Base-by-base conservation (phyloP, 1,140 invertebrate genomes). In the Drosophila novamexicana region DNA sequence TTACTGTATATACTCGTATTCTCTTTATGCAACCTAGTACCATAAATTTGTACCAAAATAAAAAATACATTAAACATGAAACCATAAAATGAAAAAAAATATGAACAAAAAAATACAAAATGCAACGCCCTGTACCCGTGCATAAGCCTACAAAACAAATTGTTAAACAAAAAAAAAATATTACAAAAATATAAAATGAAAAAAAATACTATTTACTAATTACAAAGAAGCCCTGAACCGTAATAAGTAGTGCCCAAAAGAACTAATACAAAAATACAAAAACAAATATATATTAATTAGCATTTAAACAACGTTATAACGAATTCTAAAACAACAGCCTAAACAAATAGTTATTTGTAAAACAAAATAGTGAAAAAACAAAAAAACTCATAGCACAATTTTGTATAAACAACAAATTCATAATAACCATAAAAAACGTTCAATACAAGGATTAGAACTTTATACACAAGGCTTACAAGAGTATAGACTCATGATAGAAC, bases 41-140 rank as follows among this genome's bases (percentile, higher is more conserved):
- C 83, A 88, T 86, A 86, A 88, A 88, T 86, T 86, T 86, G 83
- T 88, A 88, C 83, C 83, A 88, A 86, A 88, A 62, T 54, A 70
- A 69, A 76, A 64, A 66, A 57, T 47, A 57, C 69, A 59, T 14
- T 59, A 65, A 64, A 57, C 52, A 65, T 47, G 22, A 66, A 66
- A 66, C 16, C 32, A n/a, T 53, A 61, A 14, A 5, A 10, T 47
- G 45, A 63, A 49, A 45, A 45, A 40, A 45, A 57, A 29, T 64
- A 63, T n/a, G 70, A 50, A 32, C 42, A 14, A 70, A 42, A 57
- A 50, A 66, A 72, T 66, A 81, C 62, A 73, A 75, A 72, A 88
- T 86, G 83, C 83, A 88, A 86, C 83, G 83, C 83, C 83, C 83
- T 86, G 83, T 88, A 86, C 83, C 83, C 83, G 83, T 86, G 83